Conservation (phyloP, 2,113 vertebrate species). For the Phocoena phocoena region DNA sequence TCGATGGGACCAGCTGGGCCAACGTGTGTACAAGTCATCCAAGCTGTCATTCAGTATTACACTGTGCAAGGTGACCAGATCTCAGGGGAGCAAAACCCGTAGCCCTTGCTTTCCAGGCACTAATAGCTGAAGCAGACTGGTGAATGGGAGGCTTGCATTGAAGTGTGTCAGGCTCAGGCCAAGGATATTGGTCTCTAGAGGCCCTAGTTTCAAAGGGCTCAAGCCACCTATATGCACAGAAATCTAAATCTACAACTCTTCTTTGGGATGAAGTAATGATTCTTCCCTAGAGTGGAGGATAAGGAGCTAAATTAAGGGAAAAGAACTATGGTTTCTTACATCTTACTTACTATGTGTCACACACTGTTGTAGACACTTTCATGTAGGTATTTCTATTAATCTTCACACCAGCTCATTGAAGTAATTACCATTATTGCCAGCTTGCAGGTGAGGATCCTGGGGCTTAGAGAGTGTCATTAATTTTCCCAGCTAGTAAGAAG, state of each 20-base stretch:
- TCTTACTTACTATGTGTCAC: neutral
- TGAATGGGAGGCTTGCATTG: neutral
- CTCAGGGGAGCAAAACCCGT: neutral
- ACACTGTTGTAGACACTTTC: neutral
- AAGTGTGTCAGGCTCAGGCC: neutral
- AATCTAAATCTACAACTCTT: constrained; percentile 1
- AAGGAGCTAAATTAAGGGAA: neutral
- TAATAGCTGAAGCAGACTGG: neutral
- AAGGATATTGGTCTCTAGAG: neutral
- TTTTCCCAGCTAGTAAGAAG: constrained; percentile 5
- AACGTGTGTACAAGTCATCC: neutral
- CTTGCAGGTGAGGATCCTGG: neutral
- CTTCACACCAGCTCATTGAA: neutral
- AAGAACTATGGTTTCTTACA: neutral
- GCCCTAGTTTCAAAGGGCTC: neutral
- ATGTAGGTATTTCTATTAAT: neutral
- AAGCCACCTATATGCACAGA: neutral
- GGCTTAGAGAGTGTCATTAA: neutral
- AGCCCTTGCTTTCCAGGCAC: neutral
- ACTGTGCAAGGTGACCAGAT: neutral
- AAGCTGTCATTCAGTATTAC: neutral
- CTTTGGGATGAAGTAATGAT: neutral
- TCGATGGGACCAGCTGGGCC: neutral
- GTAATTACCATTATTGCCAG: neutral
- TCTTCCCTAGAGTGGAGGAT: constrained; percentile 19